phyloP scores from a whole-genome alignment of 2,113 vertebrate genomes.

The Neolamprologus hecqui region DNA sequence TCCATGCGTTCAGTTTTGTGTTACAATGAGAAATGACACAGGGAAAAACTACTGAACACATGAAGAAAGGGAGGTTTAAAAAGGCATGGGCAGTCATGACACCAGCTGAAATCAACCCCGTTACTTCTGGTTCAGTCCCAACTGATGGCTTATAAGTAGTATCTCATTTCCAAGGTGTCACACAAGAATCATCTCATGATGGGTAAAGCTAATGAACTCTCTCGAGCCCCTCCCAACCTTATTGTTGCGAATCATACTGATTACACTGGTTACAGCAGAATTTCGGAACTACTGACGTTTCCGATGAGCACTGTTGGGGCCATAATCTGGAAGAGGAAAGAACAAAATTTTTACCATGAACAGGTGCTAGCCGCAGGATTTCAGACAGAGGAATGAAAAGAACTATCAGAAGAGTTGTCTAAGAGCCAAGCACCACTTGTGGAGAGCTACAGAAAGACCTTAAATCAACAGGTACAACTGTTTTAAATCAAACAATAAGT shows the following conservation, averaged over 20 bases:
- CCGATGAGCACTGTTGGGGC: background rate
- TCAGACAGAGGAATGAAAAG: background rate
- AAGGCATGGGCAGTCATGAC: background rate
- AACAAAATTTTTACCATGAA: background rate
- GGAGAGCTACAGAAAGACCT: background rate
- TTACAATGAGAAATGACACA: background rate
- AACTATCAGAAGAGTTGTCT: background rate
- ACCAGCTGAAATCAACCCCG: background rate
- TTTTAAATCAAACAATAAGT: background rate
- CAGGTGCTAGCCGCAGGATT: background rate
- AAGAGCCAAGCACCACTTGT: background rate
- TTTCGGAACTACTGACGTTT: background rate
- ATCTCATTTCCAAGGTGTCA: background rate
- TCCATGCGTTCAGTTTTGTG: accelerated
- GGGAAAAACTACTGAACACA: background rate
- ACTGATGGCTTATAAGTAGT: background rate
- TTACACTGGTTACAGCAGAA: background rate
- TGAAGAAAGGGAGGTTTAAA: background rate
- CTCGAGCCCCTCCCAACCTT: background rate
- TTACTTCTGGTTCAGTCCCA: background rate
- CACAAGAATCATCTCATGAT: background rate
- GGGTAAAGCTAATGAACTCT: background rate
- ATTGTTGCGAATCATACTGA: background rate
- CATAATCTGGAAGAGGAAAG: background rate
- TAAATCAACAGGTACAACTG: background rate